Evolutionary conservation across 2,888 invertebrate genomes (phyloP).

Genomic region (Drosophila putrida): DNA sequence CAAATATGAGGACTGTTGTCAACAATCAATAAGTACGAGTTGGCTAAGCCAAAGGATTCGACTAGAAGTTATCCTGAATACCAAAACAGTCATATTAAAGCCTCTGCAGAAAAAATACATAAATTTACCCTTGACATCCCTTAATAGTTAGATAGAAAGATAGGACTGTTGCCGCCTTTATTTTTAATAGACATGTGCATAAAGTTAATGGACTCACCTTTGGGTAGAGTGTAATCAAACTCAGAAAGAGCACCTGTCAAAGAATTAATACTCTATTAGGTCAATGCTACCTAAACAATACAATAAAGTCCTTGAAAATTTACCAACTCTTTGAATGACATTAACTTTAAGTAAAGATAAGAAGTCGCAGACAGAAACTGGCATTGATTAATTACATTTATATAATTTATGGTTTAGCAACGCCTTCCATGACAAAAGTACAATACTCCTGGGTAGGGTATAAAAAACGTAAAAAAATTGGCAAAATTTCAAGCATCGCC

Average conservation of each 20-base stretch:
- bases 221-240: neutral
- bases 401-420: neutral
- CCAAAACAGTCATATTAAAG: neutral
- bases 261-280: slow-evolving; percentile 1
- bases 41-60: neutral
- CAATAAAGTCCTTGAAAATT: neutral
- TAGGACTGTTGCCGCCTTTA: neutral
- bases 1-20: slow-evolving; percentile 31
- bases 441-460: neutral
- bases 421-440: neutral
- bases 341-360: neutral
- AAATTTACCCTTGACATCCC: no score
- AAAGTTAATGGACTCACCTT: neutral
- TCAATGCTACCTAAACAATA: neutral
- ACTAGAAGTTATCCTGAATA: neutral
- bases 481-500: neutral
- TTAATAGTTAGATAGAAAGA: no score
- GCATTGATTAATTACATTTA: neutral
- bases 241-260: neutral
- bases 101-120: neutral
- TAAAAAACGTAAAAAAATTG: neutral
- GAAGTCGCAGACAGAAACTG: neutral
- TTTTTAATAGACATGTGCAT: neutral
- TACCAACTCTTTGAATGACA: neutral
- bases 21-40: slow-evolving; percentile 1